These are phyloP conservation scores for Eumeta japonica DNA, from an alignment of 1,140 invertebrate species.

Conservation along the genomic window DNA sequence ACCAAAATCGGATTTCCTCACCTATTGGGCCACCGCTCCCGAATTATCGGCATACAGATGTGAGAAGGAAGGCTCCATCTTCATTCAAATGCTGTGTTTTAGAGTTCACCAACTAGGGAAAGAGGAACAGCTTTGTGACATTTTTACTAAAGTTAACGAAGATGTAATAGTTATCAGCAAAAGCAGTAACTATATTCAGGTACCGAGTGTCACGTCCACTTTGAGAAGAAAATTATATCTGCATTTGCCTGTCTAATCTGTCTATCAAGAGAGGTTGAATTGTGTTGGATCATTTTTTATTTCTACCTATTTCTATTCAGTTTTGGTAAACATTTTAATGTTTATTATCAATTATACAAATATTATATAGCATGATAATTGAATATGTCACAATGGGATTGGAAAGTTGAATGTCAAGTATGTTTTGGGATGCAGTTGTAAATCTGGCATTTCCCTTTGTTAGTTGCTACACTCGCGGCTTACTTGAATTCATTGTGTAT, in stretches of 20 bases:
- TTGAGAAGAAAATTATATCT: conserved; percentile 37
- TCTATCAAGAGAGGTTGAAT: too few relatives aligned
- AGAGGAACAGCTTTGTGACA: conserved; percentile 32
- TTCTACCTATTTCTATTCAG: too few relatives aligned
- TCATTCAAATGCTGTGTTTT: conserved; percentile 38
- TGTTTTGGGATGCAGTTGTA: too few relatives aligned
- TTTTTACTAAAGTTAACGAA: conserved; percentile 38
- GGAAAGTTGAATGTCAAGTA: too few relatives aligned
- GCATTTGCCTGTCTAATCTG: conserved; percentile 8
- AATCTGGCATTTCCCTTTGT: too few relatives aligned
- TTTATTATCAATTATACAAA: too few relatives aligned
- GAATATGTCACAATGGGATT: too few relatives aligned
- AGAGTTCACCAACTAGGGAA: conserved; percentile 20
- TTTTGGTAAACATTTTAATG: too few relatives aligned
- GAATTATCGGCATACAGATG: conserved; percentile 39
- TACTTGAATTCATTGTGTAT: too few relatives aligned
- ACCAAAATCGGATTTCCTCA: conserved; percentile 36
- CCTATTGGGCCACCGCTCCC: conserved; percentile 45
- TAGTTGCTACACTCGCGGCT: too few relatives aligned
- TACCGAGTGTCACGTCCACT: conserved; percentile 36
- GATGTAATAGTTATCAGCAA: conserved; percentile 25
- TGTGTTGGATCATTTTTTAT: too few relatives aligned
- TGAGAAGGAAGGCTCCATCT: conserved; percentile 31
- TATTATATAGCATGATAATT: too few relatives aligned
- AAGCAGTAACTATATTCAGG: conserved; percentile 24